phyloP scores from a whole-genome alignment of 1,140 invertebrate species.

The Drosophila melanica region DNA sequence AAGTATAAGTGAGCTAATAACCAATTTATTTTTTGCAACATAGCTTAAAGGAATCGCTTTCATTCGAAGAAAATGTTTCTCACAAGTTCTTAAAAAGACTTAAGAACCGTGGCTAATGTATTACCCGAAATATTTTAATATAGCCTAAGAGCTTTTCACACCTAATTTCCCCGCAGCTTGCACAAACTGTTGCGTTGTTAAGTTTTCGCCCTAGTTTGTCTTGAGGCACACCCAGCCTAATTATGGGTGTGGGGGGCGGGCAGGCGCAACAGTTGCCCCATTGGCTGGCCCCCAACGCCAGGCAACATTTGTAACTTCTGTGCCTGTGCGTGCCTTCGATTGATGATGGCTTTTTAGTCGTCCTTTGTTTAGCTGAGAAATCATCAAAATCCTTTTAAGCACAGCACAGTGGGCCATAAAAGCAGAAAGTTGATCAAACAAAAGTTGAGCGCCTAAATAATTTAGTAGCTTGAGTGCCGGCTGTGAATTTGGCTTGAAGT shows the following conservation, averaged over 20 bases:
- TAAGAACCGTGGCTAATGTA: neutral
- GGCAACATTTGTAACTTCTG: neutral
- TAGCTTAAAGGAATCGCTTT: neutral
- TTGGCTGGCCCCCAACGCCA: neutral
- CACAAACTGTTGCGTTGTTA: constrained; percentile 35
- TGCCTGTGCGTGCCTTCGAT: constrained; percentile 31
- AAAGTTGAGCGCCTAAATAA: too few relatives aligned
- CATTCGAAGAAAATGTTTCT: too few relatives aligned
- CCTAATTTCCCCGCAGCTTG: constrained; percentile 4
- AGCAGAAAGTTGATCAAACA: neutral
- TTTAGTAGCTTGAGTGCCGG: too few relatives aligned
- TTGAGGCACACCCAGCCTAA: constrained; percentile 15
- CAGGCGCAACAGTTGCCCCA: constrained; percentile 45
- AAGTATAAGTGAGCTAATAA: neutral
- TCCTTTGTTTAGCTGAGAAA: constrained; percentile 13
- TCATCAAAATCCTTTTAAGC: constrained; percentile 21
- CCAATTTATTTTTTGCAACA: too few relatives aligned
- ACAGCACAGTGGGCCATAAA: constrained; percentile 7
- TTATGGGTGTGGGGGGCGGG: neutral
- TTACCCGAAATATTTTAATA: neutral
- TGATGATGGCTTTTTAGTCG: constrained; percentile 32
- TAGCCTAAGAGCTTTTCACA: neutral
- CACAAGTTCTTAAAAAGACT: neutral
- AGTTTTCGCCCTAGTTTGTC: constrained; percentile 2
- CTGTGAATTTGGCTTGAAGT: too few relatives aligned